Evolutionary conservation across 2,797 vertebrate species (phyloP).

Genomic region (Buphagus erythrorhynchus): DNA sequence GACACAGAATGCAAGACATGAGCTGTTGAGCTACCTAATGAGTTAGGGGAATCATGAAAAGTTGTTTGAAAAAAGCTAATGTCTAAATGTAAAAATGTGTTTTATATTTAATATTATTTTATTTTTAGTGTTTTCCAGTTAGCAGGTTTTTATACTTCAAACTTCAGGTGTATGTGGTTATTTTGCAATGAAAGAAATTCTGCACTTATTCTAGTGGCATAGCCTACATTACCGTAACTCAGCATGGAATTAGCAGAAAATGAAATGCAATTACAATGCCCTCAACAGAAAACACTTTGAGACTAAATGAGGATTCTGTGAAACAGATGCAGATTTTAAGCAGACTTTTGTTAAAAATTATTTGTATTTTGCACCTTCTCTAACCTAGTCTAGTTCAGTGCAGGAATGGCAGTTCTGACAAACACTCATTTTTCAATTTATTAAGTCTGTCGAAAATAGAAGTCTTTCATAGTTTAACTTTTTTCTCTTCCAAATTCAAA

Average conservation of each 20-base stretch:
- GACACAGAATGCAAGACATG: neutral
- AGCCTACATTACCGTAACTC: neutral
- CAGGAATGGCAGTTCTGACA: neutral
- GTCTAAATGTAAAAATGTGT: neutral
- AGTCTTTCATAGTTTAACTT: neutral
- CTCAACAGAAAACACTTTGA: neutral
- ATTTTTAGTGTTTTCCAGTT: neutral
- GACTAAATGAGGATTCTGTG: neutral
- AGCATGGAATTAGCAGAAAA: neutral
- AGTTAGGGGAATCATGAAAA: neutral
- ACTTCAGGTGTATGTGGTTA: neutral
- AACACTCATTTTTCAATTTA: neutral
- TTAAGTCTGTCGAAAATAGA: neutral
- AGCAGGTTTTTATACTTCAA: neutral
- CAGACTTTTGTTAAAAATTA: neutral
- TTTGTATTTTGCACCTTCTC: neutral
- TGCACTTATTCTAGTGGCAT: neutral
- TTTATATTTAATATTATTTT: neutral
- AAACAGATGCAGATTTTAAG: neutral
- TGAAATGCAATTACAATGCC: neutral
- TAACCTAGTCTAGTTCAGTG: neutral
- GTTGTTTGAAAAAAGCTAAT: neutral
- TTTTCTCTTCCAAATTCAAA: neutral
- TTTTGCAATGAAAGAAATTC: neutral
- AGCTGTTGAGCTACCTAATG: neutral